Base-by-base conservation (phyloP, 2,888 invertebrate genomes). In the Drosophila colorata region DNA sequence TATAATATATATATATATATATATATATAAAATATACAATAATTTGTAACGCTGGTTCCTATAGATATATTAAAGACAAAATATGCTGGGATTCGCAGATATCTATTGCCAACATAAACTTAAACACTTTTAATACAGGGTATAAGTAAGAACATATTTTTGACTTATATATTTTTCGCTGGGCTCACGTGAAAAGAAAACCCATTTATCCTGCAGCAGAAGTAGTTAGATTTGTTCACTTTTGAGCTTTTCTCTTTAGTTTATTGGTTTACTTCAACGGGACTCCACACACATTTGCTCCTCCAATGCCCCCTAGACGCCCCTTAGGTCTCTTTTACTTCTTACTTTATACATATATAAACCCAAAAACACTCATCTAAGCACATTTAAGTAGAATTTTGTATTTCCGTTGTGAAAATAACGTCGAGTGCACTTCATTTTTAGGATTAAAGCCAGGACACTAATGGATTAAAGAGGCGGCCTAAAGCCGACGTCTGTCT, bases 381-480 rank as follows among this genome's bases (percentile, higher is more conserved):
- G 49, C 20, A n/a, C 43, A 46, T 44, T 61, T 60, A 13, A 48
- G 35, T 56, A 38, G 31, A 66, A 33, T 33, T 64, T 65, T 43
- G 56, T 38, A 13, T 58, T 49, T 63, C 37, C 52, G 49, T 13
- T 23, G 25, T 16, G 51, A n/a, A 9, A 31, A 7, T 23, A 23
- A 31, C 53, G 33, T 33, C 11, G 5, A 57, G 53, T 59, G 41
- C 31, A 41, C 53, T 55, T 66, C 38, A 48, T 57, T 43, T 16
- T 48, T 23, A 46, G 71, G 61, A 72, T 72, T 72, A 68, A 73
- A 72, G 69, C 31, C 37, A 23, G 13, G 20, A 40, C 38, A 59
- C 69, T 63, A 74, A 74, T 74, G 71, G 61, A 70, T 74, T 70
- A 63, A 68, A 71, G 61, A 59, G 59, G 33, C 41, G 58, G 47